phyloP scores from a whole-genome alignment of 1,140 invertebrate species.

The Mylabris phalerata region DNA sequence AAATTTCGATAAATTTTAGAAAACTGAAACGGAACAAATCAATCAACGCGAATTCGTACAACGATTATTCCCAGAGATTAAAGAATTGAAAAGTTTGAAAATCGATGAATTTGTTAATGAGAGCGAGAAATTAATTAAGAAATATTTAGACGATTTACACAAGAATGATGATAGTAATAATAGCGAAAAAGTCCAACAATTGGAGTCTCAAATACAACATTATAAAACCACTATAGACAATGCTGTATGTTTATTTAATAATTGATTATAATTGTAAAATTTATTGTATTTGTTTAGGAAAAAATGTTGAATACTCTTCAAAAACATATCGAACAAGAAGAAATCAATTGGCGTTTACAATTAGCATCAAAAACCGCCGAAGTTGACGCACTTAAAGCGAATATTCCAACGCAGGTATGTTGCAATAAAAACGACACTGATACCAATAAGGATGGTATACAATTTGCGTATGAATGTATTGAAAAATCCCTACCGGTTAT shows the following conservation, averaged over 20 bases:
- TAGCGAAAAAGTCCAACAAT: conserved; percentile 43
- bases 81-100: conserved; percentile 34
- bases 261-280: too few species aligned
- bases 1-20: conserved; percentile 33
- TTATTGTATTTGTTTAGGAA: conserved; percentile 47
- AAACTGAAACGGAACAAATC: conserved; percentile 48
- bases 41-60: conserved; percentile 51
- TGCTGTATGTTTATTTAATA: conserved; percentile 49
- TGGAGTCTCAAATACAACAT: conserved; percentile 59
- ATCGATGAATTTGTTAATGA: conserved; percentile 18
- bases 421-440: neutral
- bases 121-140: conserved; percentile 18
- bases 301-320: conserved; percentile 62
- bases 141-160: conserved; percentile 17
- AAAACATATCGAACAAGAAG: conserved; percentile 60
- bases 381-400: neutral
- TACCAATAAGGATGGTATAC: conserved; percentile 46
- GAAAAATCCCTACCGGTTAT: conserved; percentile 51
- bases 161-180: conserved; percentile 9
- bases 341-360: conserved; percentile 60
- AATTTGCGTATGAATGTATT: conserved; percentile 52
- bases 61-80: conserved; percentile 53
- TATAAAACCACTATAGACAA: conserved; percentile 69
- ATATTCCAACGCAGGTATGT: too few species aligned
- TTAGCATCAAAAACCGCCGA: conserved; percentile 55